Evolutionary conservation across 2,888 invertebrate genomes (phyloP).

Genomic region (Conomelus anceps): DNA sequence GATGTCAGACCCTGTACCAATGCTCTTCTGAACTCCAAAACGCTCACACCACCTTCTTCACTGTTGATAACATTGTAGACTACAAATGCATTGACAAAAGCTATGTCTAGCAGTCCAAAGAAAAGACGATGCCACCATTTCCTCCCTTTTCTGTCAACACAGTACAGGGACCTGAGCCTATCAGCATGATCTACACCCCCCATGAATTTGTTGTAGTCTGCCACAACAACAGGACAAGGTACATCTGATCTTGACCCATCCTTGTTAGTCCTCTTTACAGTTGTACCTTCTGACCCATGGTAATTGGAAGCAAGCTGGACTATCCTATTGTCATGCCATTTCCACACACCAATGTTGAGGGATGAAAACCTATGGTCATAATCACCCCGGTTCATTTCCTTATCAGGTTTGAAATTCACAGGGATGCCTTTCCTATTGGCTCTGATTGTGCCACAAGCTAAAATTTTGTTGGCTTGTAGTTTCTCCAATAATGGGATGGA

Average conservation of each 20-base stretch:
- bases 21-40: background rate
- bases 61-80: background rate
- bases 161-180: slow-evolving; percentile 34
- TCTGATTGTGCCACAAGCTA: slow-evolving; percentile 25
- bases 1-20: background rate
- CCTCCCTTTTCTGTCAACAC: slow-evolving; percentile 34
- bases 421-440: slow-evolving; percentile 20
- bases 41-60: background rate
- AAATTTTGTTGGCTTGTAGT: slow-evolving; percentile 14
- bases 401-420: background rate
- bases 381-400: slow-evolving; percentile 25
- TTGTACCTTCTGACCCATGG: background rate
- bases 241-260: slow-evolving; percentile 31
- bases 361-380: slow-evolving; percentile 24
- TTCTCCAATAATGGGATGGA: slow-evolving; percentile 19
- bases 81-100: slow-evolving; percentile 33
- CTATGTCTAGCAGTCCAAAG: slow-evolving; percentile 35
- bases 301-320: slow-evolving; percentile 14
- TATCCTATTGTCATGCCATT: slow-evolving; percentile 25
- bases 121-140: slow-evolving; percentile 39
- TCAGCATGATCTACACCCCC: slow-evolving; percentile 37
- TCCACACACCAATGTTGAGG: slow-evolving; percentile 12
- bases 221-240: slow-evolving; percentile 32
- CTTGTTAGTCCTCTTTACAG: slow-evolving; percentile 29
- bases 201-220: slow-evolving; percentile 37